Evolutionary conservation across 2,113 vertebrate genomes (phyloP).

Genomic region (Petromus typicus): DNA sequence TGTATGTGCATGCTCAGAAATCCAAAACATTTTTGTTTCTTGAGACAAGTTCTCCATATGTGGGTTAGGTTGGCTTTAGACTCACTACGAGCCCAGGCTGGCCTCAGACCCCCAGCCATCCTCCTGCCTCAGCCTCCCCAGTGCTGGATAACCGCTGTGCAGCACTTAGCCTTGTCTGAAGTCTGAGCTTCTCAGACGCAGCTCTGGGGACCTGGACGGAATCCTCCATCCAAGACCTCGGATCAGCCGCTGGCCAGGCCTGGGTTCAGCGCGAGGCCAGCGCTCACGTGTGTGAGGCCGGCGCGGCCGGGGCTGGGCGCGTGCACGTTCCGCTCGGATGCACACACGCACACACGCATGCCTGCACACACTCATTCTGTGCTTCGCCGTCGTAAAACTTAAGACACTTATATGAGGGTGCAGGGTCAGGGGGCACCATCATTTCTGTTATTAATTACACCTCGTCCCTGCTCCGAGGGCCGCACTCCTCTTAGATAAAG

Average conservation of each 20-base stretch:
- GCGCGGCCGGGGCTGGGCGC: conserved; percentile 69
- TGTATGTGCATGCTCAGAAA: neutral
- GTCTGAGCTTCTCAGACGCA: too few species aligned
- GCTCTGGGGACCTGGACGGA: neutral
- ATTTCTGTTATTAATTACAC: conserved; percentile 89
- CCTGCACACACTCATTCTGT: conserved; percentile 76
- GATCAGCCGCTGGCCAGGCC: conserved; percentile 73
- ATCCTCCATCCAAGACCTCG: conserved; percentile 63
- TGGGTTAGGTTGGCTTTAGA: neutral
- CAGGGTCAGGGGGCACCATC: conserved; percentile 82
- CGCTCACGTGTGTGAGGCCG: conserved; percentile 62
- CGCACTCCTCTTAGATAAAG: conserved; percentile 84
- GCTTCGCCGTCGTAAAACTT: conserved; percentile 83
- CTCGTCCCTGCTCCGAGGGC: conserved; percentile 81
- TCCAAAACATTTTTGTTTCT: neutral
- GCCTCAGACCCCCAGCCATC: neutral
- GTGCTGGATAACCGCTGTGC: neutral
- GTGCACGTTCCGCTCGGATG: neutral
- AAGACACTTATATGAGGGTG: conserved; percentile 86
- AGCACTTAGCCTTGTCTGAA: neutral
- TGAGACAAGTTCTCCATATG: neutral
- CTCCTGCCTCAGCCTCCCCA: neutral
- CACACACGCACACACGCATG: neutral
- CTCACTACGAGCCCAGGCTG: neutral
- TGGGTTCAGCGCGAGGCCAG: conserved; percentile 83